Evolutionary conservation across 2,113 vertebrate species (phyloP).

Genomic region (Elaphurus davidianus): DNA sequence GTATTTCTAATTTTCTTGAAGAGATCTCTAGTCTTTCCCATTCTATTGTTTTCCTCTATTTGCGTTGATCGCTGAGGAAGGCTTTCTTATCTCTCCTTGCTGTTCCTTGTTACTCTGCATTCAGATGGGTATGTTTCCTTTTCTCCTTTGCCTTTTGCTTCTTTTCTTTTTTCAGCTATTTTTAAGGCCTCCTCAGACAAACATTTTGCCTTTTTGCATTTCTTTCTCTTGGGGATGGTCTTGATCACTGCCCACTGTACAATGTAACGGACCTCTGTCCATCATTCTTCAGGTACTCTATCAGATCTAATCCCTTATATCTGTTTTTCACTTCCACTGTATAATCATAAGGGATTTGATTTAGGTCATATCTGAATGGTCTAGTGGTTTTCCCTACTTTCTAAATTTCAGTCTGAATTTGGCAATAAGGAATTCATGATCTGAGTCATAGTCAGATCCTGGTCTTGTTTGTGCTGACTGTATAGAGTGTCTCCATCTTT

Average conservation of each 20-base stretch:
- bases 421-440: not conserved
- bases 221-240: not conserved
- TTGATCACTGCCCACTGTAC: not conserved
- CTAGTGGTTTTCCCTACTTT: not conserved
- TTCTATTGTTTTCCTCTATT: not conserved
- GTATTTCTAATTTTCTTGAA: not conserved
- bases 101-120: not conserved
- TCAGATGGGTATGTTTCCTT: not conserved
- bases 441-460: not conserved
- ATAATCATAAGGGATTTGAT: not conserved
- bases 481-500: not conserved
- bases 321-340: not conserved
- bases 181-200: not conserved
- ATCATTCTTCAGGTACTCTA: rapidly evolving
- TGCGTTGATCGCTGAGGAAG: not conserved
- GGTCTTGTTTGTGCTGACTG: not conserved
- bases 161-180: not conserved
- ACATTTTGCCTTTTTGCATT: not conserved
- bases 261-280: not conserved
- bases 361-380: not conserved
- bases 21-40: not conserved
- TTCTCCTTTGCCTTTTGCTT: not conserved
- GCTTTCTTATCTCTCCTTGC: not conserved
- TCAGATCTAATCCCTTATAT: not conserved
- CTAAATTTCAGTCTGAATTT: not conserved